Base-by-base conservation (phyloP, 2,797 vertebrate genomes). In the Limnodromus scolopaceus region DNA sequence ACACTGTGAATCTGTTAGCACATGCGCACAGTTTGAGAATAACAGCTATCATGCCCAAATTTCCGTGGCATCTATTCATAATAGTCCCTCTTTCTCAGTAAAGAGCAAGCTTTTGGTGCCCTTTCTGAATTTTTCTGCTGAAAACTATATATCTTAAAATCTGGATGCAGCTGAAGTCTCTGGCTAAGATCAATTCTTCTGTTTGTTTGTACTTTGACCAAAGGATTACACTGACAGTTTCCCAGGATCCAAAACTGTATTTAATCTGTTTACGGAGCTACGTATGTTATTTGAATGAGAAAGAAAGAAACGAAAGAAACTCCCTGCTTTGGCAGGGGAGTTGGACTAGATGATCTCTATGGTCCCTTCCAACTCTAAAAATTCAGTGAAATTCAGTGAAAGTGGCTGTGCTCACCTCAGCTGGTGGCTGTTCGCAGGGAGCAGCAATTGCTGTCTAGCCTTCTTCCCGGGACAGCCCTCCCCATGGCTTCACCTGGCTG, bases 231-330 rank as follows among this genome's bases (percentile, higher is more conserved):
- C 0, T 51, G 79, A 84, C 38, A 18, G 20, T 61, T 92, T 93
- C 57, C 17, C 38, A 87, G 77, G 74, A 74, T 66, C 43, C 70
- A 84, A 57, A 94, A 88, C 19, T 38, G 16, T 36, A 75, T 88
- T 88, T 90, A 55, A 55, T 63, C 51, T 77, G 51, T 95, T 87
- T 72, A 66, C 30, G 66, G 74, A 91, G 55, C 75, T 84, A 38
- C 34, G 19, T 75, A 32, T 3, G 9, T 79, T 75, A 57, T 78
- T 75, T 71, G 53, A 91, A 60, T 75, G 38, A 68, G 86, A 89
- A 93, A 87, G 36, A 84, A 87, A 87, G 94, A 92, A 93, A 82
- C 32, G n/a, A 92, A n/a, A n/a, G n/a, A n/a, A n/a, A n/a, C n/a
- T n/a, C n/a, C n/a, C n/a, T n/a, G n/a, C n/a, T n/a, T n/a, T n/a